Base-by-base conservation (phyloP, 2,888 invertebrate species). In the Ctenicera cuprea region DNA sequence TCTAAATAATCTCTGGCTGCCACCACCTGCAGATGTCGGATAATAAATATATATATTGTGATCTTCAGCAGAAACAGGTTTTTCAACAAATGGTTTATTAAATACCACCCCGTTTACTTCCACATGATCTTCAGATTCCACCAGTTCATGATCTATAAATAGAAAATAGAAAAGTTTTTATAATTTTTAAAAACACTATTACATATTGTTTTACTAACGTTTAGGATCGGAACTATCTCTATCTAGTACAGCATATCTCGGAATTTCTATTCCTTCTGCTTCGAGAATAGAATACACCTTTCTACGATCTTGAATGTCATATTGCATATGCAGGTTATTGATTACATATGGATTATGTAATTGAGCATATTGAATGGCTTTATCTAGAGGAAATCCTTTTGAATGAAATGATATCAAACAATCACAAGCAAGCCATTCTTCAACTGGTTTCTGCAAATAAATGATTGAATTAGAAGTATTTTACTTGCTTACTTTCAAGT, bases 41-140 rank as follows among this genome's bases (percentile, higher is more conserved):
- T 99, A 99, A 87, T 99, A 99, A 82, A 99, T 99, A 86, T 98
- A 98, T 85, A 99, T 98, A 87, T 99, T 99, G 87, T 99, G 99
- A 88, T 99, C 99, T 88, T 99, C 99, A 0, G 99, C 99, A 20
- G 97, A 97, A 7, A 99, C 96, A 0, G 99, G 99, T 86, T 99
- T 99, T 89, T 99, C 99, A 18, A 99, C 99, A 88, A 99, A 99
- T 0, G 99, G 99, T 85, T 99, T 98, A 85, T 97, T 97, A 85
- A 99, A 98, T 20, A 94, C 94, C 30, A 95, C 93, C 5, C 97
- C 97, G 85, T 98, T 97, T 57, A 99, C 97, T 88, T 98, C 98
- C 3, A 99, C 97, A 82, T 97, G 97, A 87, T 99, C 98, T 86
- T 99, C 99, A 0, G 95, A 95, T 87, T 99, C 98, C 59, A 97